phyloP scores from a whole-genome alignment of 2,888 invertebrate genomes.

The Malacosoma neustria region DNA sequence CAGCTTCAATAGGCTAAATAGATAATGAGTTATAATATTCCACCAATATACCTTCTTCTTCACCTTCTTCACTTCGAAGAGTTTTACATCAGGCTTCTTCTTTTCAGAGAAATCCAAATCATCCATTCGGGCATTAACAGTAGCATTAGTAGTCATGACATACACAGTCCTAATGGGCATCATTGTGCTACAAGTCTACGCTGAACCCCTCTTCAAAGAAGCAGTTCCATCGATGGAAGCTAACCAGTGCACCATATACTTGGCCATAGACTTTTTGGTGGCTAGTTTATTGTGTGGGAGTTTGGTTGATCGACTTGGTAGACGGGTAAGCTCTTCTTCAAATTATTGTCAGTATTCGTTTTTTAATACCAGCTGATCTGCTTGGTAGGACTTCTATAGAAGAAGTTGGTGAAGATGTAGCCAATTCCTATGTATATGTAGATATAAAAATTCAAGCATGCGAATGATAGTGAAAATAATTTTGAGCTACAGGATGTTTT shows the following conservation, averaged over 20 bases:
- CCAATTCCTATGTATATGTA: too few species aligned
- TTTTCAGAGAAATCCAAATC: constrained; percentile 41
- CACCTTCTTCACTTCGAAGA: too few species aligned
- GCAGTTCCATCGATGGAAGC: constrained; percentile 45
- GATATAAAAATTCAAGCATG: too few species aligned
- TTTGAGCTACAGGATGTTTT: too few species aligned
- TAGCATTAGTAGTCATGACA: constrained; percentile 32
- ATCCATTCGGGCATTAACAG: constrained; percentile 35
- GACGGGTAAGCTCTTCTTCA: constrained; percentile 38
- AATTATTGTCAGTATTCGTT: too few species aligned
- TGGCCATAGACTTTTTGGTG: constrained; percentile 34
- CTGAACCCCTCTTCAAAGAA: constrained; percentile 44
- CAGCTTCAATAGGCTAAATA: too few species aligned
- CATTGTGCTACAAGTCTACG: constrained; percentile 47
- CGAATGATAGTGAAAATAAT: too few species aligned
- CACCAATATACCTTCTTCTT: too few species aligned
- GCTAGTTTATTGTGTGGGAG: constrained; percentile 34
- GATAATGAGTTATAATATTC: too few species aligned
- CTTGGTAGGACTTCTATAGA: too few species aligned
- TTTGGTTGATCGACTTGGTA: constrained; percentile 40
- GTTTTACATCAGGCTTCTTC: background rate
- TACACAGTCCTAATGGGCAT: constrained; percentile 43
- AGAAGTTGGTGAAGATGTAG: too few species aligned
- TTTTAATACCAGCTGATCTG: too few species aligned
- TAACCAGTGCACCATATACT: constrained; percentile 36